phyloP scores from a whole-genome alignment of 1,140 invertebrate genomes.

The Melipona quadrifasciata region DNA sequence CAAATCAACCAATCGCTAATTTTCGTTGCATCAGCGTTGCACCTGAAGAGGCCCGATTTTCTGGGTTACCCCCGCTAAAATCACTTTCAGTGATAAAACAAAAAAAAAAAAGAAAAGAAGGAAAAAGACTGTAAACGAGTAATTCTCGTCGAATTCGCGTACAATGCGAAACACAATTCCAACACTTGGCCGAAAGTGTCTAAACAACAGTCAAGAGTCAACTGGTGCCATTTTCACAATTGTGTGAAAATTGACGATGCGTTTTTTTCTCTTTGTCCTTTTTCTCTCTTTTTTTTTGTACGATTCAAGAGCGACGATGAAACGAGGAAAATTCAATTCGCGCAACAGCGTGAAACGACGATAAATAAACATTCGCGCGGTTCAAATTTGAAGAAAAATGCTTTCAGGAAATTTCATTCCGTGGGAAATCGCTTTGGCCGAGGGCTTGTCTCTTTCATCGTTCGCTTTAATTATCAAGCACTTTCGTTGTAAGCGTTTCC shows the following conservation, averaged over 20 bases:
- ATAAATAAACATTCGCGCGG: background rate
- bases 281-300: background rate
- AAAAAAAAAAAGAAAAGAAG: too few species aligned
- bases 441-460: background rate
- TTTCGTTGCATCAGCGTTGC: too few species aligned
- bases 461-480: conserved; percentile 20
- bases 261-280: too few species aligned
- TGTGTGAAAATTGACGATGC: too few species aligned
- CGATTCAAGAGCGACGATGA: background rate
- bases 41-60: too few species aligned
- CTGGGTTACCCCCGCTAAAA: too few species aligned
- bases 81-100: too few species aligned
- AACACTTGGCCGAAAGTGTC: background rate
- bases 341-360: too few species aligned
- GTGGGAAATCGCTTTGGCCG: background rate
- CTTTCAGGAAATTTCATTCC: background rate
- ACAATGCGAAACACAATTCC: too few species aligned
- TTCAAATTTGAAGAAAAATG: background rate
- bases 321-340: background rate
- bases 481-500: background rate
- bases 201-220: background rate
- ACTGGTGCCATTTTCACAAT: background rate
- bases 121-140: background rate
- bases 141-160: background rate
- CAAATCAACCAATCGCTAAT: too few species aligned